Conservation (phyloP, 1,140 invertebrate genomes). For the Pachypeltis micranthus region DNA sequence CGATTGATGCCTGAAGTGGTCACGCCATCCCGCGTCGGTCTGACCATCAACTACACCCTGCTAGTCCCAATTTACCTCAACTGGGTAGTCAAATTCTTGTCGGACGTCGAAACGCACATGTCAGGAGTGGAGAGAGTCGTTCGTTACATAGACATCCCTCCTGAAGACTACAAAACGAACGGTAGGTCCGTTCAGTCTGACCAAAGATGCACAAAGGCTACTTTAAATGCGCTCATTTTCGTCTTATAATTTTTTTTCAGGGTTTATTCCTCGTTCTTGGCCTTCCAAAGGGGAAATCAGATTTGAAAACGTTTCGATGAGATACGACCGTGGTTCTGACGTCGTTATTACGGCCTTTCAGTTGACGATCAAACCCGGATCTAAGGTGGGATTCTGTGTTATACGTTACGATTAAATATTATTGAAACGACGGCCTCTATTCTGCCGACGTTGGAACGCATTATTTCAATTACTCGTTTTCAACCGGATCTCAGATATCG, state of each 20-base stretch:
- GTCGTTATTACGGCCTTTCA: conserved; percentile 51
- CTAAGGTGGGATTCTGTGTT: conserved; percentile 48
- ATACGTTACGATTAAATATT: too few species aligned
- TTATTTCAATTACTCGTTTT: too few species aligned
- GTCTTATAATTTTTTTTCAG: too few species aligned
- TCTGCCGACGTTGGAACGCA: too few species aligned
- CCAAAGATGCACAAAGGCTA: too few species aligned
- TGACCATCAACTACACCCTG: conserved; percentile 69
- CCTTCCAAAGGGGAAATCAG: conserved; percentile 54
- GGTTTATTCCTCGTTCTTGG: conserved; percentile 46
- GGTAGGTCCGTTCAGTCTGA: too few species aligned
- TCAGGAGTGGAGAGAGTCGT: conserved; percentile 59
- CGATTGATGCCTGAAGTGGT: conserved; percentile 40
- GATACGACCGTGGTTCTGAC: conserved; percentile 46
- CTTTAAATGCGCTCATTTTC: too few species aligned
- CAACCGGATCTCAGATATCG: too few species aligned
- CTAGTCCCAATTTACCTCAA: conserved; percentile 68
- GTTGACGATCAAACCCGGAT: conserved; percentile 47
- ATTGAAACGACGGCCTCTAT: too few species aligned
- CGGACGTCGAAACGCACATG: conserved; percentile 68
- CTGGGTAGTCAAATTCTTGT: conserved; percentile 66
- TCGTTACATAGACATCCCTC: conserved; percentile 43
- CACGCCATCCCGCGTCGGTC: conserved; percentile 50
- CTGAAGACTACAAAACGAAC: conserved; percentile 41
- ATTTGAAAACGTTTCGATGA: conserved; percentile 54